Evolutionary conservation across 2,113 vertebrate genomes (phyloP), one percentile per base, ranked within the genome.

Genomic region (Bettongia penicillata): DNA sequence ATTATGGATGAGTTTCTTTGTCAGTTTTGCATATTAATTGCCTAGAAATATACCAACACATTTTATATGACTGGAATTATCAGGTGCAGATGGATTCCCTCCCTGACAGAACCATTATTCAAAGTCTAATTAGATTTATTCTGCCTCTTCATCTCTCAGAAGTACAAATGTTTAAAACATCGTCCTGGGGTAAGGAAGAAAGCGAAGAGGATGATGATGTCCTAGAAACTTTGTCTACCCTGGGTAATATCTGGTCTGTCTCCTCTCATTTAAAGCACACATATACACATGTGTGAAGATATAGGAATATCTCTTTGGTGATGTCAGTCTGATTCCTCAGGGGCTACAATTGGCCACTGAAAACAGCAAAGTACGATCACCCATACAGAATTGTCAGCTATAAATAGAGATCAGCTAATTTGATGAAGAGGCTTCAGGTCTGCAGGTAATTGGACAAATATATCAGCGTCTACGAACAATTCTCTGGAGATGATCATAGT

Each of bases 341-440:
- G 31, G 48, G 53, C 68, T 95, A 23, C 47, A 95, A 50, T 93
- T 53, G 94, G 96, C 93, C 12, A 37, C 1, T 43, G 14, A 93
- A 77, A 93, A 91, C 50, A 94, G 89, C 3, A 52, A 89, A 93
- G 93, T 61, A 52, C 94, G 98, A 92, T 97, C 84, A 61, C 90
- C 90, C 77, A 8, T 95, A n/a, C 43, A 92, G 95, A 97, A 92
- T 96, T 96, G 91, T 96, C 90, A 92, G 94, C 96, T 96, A 89
- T 95, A 95, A 97, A 98, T 48, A 97, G 97, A 7, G 0, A 95
- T 96, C 95, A 90, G 89, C 95, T 96, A 93, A 97, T 97, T 91
- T 94, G 91, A 37, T 98, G 97, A 96, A 98, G 97, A 97, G 95
- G 94, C 96, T 97, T 53, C 93, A 95, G 53, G 91, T 97, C 84